Evolutionary conservation across 2,797 vertebrate species (phyloP), one percentile per base, ranked within the genome.

Genomic region (Bufotes viridis): DNA sequence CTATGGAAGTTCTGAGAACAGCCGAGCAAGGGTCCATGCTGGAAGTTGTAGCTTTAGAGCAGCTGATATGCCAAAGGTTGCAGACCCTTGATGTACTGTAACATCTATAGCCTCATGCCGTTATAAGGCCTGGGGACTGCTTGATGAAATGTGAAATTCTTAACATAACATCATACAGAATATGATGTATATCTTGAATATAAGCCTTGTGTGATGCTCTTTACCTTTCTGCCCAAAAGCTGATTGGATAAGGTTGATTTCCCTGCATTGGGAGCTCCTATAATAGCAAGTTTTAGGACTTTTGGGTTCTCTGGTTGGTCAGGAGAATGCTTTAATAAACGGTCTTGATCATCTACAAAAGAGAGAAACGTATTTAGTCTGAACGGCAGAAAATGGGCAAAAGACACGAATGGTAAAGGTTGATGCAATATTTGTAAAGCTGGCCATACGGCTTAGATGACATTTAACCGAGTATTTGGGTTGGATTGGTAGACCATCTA

Each of bases 181-280:
- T 34, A 74, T 11, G 70, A 26, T 6, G 24, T 26, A 69, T 9
- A 67, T 12, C 22, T 20, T 26, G 13, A 22, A 42, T 42, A 72
- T 49, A 10, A 49, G 29, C 5, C 69, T 34, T 34, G 29, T 34
- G 29, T 34, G 29, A 34, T 74, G 34, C 7, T 18, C 8, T 20
- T 74, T 91, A 99, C 98, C 96, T 99, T 99, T 91, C 95, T 97
- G 90, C 97, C 97, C 34, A 99, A 92, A 9, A 99, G 95, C 92
- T 97, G 97, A 87, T 99, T 99, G 65, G 95, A 96, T 74, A 99
- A 91, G 0, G 98, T 99, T 60, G 98, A 99, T 90, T 99, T 99
- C n/a, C 98, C 98, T 1, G 97, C 97, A 55, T 99, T 99, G 0
- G 98, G 98, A 0, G 97, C 92, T 0, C 98, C 98, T 0, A 99